phyloP scores from a whole-genome alignment of 2,797 vertebrate species.

The Cossypha dichroa region DNA sequence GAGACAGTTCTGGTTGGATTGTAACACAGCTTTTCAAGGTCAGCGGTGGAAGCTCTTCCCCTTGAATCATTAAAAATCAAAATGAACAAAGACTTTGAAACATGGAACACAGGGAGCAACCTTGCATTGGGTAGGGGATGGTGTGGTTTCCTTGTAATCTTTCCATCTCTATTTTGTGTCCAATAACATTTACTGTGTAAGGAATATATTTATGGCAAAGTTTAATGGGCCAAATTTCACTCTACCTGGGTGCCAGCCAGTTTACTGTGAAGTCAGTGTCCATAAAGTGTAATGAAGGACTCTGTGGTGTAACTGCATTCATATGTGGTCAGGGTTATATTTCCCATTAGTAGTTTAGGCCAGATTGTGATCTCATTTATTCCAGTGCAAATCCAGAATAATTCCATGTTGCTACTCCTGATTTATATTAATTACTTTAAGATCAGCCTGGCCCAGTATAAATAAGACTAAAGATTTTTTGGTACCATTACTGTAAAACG shows the following conservation, averaged over 20 bases:
- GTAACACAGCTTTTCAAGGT: neutral
- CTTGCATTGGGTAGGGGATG: neutral
- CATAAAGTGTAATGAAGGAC: slow-evolving; percentile 56
- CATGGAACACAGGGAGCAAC: neutral
- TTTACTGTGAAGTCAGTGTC: slow-evolving; percentile 43
- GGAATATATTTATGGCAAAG: slow-evolving; percentile 34
- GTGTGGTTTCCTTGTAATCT: slow-evolving; percentile 37
- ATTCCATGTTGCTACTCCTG: slow-evolving; percentile 20
- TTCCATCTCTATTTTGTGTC: slow-evolving; percentile 49
- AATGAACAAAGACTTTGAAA: slow-evolving; percentile 38
- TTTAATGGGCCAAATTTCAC: slow-evolving; percentile 36
- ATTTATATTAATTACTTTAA: slow-evolving; percentile 12
- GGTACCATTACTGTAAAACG: neutral
- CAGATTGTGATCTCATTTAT: slow-evolving; percentile 65
- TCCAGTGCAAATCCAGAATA: slow-evolving; percentile 47
- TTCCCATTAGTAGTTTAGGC: slow-evolving; percentile 28
- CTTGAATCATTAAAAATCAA: neutral
- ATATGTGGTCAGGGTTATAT: slow-evolving; percentile 17
- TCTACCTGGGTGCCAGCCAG: slow-evolving; percentile 36
- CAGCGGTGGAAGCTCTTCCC: neutral
- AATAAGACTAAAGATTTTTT: neutral
- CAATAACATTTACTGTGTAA: slow-evolving; percentile 17
- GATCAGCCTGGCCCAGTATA: neutral
- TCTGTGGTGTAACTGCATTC: slow-evolving; percentile 17
- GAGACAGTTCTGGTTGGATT: neutral